Evolutionary conservation across 2,113 vertebrate genomes (phyloP).

Genomic region (Myiopsitta monachus): DNA sequence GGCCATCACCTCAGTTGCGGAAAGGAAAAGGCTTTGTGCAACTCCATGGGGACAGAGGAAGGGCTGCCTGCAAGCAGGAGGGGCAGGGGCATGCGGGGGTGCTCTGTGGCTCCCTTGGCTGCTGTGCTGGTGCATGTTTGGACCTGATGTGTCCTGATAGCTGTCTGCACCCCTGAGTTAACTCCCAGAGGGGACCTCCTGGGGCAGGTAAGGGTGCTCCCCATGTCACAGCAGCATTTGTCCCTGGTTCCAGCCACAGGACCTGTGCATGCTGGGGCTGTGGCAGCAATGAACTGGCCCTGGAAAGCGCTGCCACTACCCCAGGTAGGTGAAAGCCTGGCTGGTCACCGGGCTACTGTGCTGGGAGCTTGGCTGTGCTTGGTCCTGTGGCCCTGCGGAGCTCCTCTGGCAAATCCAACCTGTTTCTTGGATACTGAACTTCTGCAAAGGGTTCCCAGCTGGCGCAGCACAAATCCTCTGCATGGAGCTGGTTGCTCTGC

Average conservation of each 20-base stretch:
- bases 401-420: not conserved
- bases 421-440: not conserved
- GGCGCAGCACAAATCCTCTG: not conserved
- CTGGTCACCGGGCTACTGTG: not conserved
- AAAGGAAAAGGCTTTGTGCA: not conserved
- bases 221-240: rapidly evolving
- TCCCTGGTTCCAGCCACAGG: not conserved
- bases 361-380: not conserved
- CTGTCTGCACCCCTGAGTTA: not conserved
- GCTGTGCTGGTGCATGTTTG: not conserved
- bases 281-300: not conserved
- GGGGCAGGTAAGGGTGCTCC: not conserved
- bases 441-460: not conserved
- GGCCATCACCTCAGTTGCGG: rapidly evolving
- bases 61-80: not conserved
- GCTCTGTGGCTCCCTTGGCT: not conserved
- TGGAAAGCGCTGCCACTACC: not conserved
- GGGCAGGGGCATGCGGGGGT: not conserved
- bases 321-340: not conserved
- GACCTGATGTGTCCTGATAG: rapidly evolving
- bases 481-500: not conserved
- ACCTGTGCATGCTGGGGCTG: not conserved
- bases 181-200: not conserved
- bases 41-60: not conserved
- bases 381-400: too few species aligned